Conservation (phyloP, 2,797 vertebrate genomes). For the Bovichtus diacanthus region DNA sequence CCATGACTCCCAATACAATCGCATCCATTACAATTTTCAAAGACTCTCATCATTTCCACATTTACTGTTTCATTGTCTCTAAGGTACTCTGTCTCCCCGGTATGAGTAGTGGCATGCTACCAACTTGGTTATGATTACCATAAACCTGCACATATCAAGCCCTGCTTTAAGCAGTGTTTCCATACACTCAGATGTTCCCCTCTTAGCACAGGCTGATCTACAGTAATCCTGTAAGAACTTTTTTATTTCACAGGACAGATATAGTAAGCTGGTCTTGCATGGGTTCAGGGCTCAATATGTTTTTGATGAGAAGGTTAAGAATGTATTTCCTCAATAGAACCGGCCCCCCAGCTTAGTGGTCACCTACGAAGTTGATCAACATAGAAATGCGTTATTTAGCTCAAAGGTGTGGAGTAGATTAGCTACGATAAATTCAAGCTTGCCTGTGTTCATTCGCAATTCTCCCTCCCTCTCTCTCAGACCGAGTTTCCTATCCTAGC, state of each 20-base stretch:
- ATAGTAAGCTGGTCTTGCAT: background rate
- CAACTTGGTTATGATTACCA: background rate
- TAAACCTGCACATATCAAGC: conserved; percentile 16
- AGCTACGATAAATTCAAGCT: too few species aligned
- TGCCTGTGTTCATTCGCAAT: too few species aligned
- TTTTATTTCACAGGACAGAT: background rate
- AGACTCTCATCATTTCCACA: conserved; percentile 12
- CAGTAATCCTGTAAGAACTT: background rate
- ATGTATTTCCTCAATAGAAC: background rate
- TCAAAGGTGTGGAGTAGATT: background rate
- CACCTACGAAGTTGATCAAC: background rate
- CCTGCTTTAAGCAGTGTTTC: background rate
- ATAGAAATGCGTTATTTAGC: background rate
- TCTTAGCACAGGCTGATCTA: background rate
- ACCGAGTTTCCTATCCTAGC: too few species aligned
- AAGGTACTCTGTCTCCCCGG: background rate
- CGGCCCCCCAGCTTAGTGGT: background rate
- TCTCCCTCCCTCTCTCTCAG: too few species aligned
- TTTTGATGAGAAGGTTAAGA: background rate
- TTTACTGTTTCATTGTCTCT: conserved; percentile 7
- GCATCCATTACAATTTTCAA: conserved; percentile 1
- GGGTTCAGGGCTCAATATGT: background rate
- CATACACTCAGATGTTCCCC: too few species aligned
- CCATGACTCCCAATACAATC: conserved; percentile 10
- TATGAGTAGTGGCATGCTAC: background rate